A percentile compares a stretch with the other conserved stretches of the same genome.
These are phyloP conservation scores for Prionailurus viverrinus DNA, from an alignment of 2,113 vertebrate genomes.

Conservation along the genomic window DNA sequence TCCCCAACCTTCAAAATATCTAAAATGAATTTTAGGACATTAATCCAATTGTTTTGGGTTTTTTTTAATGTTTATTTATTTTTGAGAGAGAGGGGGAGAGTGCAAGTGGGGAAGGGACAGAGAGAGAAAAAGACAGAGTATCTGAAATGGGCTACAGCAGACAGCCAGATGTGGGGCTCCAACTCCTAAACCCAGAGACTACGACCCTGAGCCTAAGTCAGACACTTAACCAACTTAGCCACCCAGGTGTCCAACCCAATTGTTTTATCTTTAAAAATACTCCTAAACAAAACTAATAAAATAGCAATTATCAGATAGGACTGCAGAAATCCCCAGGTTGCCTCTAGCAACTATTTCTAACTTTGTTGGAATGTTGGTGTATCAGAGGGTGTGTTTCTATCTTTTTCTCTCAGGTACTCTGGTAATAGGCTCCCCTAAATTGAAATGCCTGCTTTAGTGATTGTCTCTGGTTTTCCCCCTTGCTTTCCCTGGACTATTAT, in stretches of 20 bases:
- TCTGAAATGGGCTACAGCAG: too few relatives aligned
- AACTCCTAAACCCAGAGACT: too few relatives aligned
- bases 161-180: too few relatives aligned
- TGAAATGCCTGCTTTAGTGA: not conserved
- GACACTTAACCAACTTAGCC: too few relatives aligned
- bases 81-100: too few relatives aligned
- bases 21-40: constrained; percentile 43
- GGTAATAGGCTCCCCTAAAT: not conserved
- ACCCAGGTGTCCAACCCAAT: not conserved
- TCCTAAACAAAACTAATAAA: constrained; percentile 20
- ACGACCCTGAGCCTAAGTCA: too few relatives aligned
- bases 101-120: too few relatives aligned
- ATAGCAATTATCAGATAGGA: not conserved
- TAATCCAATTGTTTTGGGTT: not conserved
- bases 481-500: not conserved
- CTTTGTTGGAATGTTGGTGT: not conserved
- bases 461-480: not conserved
- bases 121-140: too few relatives aligned
- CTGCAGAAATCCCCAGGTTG: not conserved
- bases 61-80: too few relatives aligned
- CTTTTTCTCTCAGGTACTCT: not conserved
- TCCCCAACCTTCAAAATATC: not conserved
- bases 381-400: not conserved
- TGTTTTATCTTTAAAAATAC: constrained; percentile 53
- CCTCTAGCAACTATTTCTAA: not conserved